These are phyloP conservation scores for Schizopygopsis pylzovi DNA, from an alignment of 2,797 vertebrate genomes.

Conservation along the genomic window DNA sequence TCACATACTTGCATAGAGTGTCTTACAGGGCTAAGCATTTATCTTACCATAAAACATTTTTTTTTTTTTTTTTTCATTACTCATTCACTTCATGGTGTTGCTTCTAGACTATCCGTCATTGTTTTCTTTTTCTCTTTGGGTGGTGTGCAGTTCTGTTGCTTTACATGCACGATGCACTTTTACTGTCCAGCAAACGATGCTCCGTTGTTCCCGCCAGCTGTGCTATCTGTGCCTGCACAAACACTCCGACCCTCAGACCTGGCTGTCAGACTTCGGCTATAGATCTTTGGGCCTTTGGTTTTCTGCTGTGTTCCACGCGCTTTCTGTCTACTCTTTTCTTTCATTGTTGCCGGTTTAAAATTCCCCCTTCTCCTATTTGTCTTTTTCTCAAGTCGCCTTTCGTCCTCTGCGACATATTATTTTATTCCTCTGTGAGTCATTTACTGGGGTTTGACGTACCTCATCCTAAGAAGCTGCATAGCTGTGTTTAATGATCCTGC, in stretches of 20 bases:
- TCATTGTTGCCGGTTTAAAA: conserved; percentile 49
- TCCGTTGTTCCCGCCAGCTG: conserved; percentile 25
- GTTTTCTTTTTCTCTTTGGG: conserved; percentile 54
- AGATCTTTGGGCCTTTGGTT: conserved; percentile 24
- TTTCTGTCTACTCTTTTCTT: conserved; percentile 38
- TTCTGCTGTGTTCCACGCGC: conserved; percentile 16
- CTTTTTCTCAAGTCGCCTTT: conserved; percentile 39
- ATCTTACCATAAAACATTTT: background rate
- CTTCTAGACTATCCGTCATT: conserved; percentile 48
- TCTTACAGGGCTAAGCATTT: background rate
- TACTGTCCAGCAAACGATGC: conserved; percentile 50
- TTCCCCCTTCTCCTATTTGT: conserved; percentile 57
- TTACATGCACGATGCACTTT: conserved; percentile 52
- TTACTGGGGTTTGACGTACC: conserved; percentile 35
- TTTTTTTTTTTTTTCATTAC: conserved; percentile 20
- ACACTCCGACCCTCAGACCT: conserved; percentile 23
- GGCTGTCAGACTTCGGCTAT: conserved; percentile 29
- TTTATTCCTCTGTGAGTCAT: conserved; percentile 36
- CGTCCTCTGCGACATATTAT: conserved; percentile 35
- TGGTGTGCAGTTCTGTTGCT: conserved; percentile 38
- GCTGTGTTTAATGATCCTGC: conserved; percentile 35
- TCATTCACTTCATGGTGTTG: conserved; percentile 35
- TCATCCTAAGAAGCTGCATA: conserved; percentile 35
- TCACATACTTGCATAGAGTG: background rate
- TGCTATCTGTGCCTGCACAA: conserved; percentile 33